Conservation (phyloP, 2,888 invertebrate species). For the Temnothorax rugatulus region DNA sequence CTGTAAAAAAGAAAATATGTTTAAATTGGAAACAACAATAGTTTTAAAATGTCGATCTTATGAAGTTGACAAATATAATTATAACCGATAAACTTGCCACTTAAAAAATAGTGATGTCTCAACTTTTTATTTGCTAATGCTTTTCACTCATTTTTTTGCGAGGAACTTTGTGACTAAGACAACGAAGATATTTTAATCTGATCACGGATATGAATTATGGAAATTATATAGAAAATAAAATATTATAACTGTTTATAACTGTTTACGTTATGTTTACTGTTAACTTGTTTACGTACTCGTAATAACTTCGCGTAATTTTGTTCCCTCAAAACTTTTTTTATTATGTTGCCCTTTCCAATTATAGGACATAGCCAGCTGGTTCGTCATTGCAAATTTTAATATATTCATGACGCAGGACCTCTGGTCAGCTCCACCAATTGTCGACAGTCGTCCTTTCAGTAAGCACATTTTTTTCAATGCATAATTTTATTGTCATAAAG, state of each 20-base stretch:
- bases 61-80: too few species aligned
- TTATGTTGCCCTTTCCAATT: constrained; percentile 3
- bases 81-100: too few species aligned
- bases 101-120: too few species aligned
- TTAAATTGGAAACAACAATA: neutral
- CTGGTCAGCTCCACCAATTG: constrained; percentile 11
- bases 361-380: neutral
- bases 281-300: neutral
- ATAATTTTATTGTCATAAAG: constrained; percentile 5
- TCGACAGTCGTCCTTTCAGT: neutral
- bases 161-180: neutral
- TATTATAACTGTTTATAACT: constrained; percentile 4
- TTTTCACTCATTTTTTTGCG: too few species aligned
- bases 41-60: too few species aligned
- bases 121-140: too few species aligned
- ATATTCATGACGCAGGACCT: constrained; percentile 14
- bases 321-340: constrained; percentile 6
- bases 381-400: constrained; percentile 4
- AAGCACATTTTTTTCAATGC: neutral
- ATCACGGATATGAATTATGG: neutral
- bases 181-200: neutral
- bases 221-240: constrained; percentile 4
- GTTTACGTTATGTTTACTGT: neutral
- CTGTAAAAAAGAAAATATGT: constrained; percentile 6
- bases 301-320: constrained; percentile 16